Base-by-base conservation (phyloP, 2,888 invertebrate genomes). In the Epinotia bilunana region DNA sequence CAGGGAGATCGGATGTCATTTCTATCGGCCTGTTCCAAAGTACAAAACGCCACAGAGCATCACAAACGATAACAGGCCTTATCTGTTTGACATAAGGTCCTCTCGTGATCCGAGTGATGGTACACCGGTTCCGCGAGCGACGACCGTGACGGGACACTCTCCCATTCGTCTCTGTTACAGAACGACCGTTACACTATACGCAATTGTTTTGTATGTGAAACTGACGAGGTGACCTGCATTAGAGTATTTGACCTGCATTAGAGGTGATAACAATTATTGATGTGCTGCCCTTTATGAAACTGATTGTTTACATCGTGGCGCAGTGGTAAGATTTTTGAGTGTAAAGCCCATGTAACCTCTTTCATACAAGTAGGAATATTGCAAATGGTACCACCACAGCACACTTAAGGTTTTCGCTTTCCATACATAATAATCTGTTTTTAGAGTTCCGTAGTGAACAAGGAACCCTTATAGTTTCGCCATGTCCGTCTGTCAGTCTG, bases 61-160 rank as follows among this genome's bases (percentile, higher is more conserved):
- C n/a, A 2, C 58, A 69, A 46, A 4, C 58, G 11, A 67, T 67
- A 55, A 18, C 33, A 39, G 23, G 6, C 58, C 58, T 60, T 69
- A 46, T 9, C n/a, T n/a, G 2, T n/a, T 46, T 4, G 11, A 16
- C 20, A 58, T 69, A 69, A 69, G 28, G 20, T 46, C 16, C 16
- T 33, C 18, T 33, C 18, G 23, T 16, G 23, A 11, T 18, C 39
- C 13, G 67, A 55, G 67, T 67, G 67, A 67, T 39, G 67, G 61
- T 57, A 61, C 65, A 65, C 65, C 53, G 71, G 65, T 74, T 74
- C 18, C 53, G 71, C 53, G 58, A 53, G 72, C 75, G 71, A 61
- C 75, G 75, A 67, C 75, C 75, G 75, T 75, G 75, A 75, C 75
- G 75, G 60, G 49, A 46, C 70, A 71, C 72, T 75, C 75, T 75